Conservation (phyloP, 2,888 invertebrate genomes). For the Latheticus oryzae region DNA sequence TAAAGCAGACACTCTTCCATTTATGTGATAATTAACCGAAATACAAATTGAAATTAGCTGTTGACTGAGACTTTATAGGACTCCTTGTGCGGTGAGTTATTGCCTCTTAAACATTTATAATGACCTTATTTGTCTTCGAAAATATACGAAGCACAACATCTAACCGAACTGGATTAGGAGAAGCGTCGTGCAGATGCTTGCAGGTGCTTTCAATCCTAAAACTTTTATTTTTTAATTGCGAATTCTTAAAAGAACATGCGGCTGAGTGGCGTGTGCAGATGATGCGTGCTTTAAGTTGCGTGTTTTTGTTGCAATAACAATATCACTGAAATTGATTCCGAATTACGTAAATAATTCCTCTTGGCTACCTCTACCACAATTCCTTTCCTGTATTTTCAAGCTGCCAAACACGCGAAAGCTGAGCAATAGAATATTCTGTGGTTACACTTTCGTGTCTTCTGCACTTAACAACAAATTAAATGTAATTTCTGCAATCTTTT, state of each 20-base stretch:
- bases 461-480: constrained; percentile 16
- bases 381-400: constrained; percentile 38
- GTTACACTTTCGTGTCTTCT: constrained; percentile 14
- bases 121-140: constrained; percentile 43
- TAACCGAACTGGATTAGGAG: constrained; percentile 5
- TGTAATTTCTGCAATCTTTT: constrained; percentile 18
- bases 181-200: constrained; percentile 13
- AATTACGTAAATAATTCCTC: constrained; percentile 51
- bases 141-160: constrained; percentile 32
- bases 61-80: constrained; percentile 53
- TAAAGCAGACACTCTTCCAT: constrained; percentile 54
- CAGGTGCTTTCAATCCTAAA: constrained; percentile 33
- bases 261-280: constrained; percentile 35
- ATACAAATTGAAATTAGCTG: constrained; percentile 60
- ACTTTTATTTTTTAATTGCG: constrained; percentile 1
- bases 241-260: constrained; percentile 9
- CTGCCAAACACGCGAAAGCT: constrained; percentile 36
- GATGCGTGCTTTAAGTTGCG: constrained; percentile 40
- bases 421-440: constrained; percentile 15
- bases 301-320: constrained; percentile 42
- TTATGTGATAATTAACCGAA: constrained; percentile 59
- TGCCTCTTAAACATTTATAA: constrained; percentile 48
- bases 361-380: constrained; percentile 44
- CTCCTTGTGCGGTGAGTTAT: constrained; percentile 49
- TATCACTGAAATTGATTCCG: constrained; percentile 51